Evolutionary conservation across 92 coral and sea anemone species (phyloP).

Genomic region (Chrysogorgia sp.): DNA sequence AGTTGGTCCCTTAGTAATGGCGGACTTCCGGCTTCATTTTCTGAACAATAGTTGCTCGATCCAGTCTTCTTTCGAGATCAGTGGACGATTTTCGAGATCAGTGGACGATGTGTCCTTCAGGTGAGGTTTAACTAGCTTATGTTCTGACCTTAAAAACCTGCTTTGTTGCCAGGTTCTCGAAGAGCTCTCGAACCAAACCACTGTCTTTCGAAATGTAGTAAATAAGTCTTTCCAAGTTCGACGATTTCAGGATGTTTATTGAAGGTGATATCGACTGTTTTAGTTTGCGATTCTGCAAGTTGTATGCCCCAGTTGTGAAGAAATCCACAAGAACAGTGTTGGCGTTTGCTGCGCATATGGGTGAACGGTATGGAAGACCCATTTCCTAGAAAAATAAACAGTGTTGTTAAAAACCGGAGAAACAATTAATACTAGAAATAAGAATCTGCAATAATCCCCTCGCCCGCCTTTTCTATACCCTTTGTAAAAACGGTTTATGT

Average conservation of each 20-base stretch:
- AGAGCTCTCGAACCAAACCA: conserved; percentile 55
- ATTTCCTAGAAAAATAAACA: conserved; percentile 64
- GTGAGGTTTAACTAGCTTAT: neutral
- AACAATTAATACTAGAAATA: no score
- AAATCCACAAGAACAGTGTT: conserved; percentile 86
- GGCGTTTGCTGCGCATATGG: conserved; percentile 84
- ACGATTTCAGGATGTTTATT: conserved; percentile 85
- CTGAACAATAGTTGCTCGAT: no score
- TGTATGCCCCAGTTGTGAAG: conserved; percentile 71
- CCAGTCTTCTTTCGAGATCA: no score
- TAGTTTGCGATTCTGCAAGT: conserved; percentile 68
- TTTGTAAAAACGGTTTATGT: no score
- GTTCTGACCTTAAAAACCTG: conserved; percentile 68
- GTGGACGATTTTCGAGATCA: no score
- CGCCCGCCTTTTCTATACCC: no score
- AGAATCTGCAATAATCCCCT: no score
- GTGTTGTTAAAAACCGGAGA: no score
- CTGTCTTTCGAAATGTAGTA: conserved; percentile 64
- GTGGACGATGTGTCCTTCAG: no score
- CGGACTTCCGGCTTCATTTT: no score
- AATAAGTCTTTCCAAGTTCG: conserved; percentile 81
- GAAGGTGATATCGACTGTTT: conserved; percentile 81
- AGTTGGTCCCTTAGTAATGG: no score
- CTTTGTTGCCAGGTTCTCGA: conserved; percentile 65
- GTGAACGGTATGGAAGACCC: conserved; percentile 76